Evolutionary conservation across 2,888 invertebrate genomes (phyloP), one percentile per base, ranked within the genome.

Genomic region (Aquatica leii): DNA sequence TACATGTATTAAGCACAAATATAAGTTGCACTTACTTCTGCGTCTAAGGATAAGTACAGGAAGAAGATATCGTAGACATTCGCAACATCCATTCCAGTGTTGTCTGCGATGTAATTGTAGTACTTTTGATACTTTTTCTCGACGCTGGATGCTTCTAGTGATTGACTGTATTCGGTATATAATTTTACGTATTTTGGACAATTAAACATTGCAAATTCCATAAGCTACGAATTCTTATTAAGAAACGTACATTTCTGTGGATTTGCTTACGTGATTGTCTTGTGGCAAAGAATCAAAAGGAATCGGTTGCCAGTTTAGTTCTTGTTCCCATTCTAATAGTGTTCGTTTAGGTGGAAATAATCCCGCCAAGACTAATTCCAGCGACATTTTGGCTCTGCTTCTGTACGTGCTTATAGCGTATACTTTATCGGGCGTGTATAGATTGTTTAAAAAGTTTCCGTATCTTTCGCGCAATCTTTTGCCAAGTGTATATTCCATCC

Each of bases 381-480:
- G 88, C 1, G 90, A 89, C 85, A 89, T 89, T 80, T 92, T 86
- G 0, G 92, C 91, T 50, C 91, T 83, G 54, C 88, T 87, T 73
- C 84, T 87, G 73, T 88, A 86, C 0, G 90, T 89, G 37, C 89
- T 89, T 37, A 86, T 80, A 48, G 85, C 79, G 9, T 76, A 76
- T 2, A 85, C 76, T 77, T 89, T 83, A 31, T 85, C 82, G 2
- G 86, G 84, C 68, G 81, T 82, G 77, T 88, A 90, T 49, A 81
- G 76, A 35, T 81, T 78, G 17, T 86, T 86, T 46, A 91, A 78
- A 76, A 88, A 89, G 24, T 80, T 74, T 50, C 81, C 80, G 76
- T 91, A 92, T 67, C 88, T 82, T 62, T 83, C 76, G 57, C 88
- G 82, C 37, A 92, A 76, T 78, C 83, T 87, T 68, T 83, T 75